phyloP scores from a whole-genome alignment of 2,797 vertebrate genomes.

The Synanceia verrucosa region DNA sequence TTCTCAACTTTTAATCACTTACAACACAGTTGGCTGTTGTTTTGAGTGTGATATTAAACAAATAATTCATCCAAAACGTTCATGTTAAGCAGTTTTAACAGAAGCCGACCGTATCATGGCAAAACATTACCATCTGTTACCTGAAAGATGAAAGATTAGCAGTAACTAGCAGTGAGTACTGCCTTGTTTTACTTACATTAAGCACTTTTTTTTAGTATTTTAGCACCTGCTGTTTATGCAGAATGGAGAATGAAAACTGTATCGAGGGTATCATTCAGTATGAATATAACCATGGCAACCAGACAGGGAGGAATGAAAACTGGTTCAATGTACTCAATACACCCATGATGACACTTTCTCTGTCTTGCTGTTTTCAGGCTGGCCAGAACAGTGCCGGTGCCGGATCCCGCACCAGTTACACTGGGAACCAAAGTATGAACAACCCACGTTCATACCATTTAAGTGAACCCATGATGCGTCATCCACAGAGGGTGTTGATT shows the following conservation, averaged over 20 bases:
- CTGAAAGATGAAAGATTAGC: no score
- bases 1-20: slow-evolving; percentile 5
- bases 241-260: slow-evolving; percentile 25
- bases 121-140: not conserved
- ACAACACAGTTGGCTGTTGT: not conserved
- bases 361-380: no score
- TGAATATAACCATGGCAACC: slow-evolving; percentile 40
- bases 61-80: not conserved
- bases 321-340: not conserved
- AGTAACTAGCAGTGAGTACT: not conserved
- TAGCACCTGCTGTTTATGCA: slow-evolving; percentile 5
- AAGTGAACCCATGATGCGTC: no score
- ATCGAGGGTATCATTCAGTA: slow-evolving; percentile 21
- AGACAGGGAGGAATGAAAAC: slow-evolving; percentile 18
- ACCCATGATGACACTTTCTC: not conserved
- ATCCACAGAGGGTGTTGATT: no score
- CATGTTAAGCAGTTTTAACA: not conserved
- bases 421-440: no score
- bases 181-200: not conserved
- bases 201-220: no score
- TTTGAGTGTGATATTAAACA: not conserved
- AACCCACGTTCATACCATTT: no score
- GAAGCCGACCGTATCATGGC: not conserved
- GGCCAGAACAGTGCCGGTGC: no score
- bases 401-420: no score